Percentiles rank a stretch among this genome's conserved stretches.
Conservation (phyloP, 2,888 invertebrate genomes). For the Hydraecia micacea region DNA sequence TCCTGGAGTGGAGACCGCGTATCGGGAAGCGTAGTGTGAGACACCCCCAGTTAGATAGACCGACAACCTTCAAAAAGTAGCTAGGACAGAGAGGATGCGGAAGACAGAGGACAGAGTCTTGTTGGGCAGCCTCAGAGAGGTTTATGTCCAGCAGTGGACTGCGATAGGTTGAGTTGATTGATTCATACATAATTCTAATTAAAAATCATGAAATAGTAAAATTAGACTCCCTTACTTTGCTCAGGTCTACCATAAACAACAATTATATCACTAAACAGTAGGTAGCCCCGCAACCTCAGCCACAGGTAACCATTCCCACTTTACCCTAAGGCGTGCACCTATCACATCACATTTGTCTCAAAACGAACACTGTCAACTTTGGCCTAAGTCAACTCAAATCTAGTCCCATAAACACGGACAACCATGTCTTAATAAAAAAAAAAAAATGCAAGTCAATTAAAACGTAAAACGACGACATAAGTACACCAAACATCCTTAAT, state of each 20-base stretch:
- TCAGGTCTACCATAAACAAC: neutral
- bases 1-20: neutral
- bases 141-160: neutral
- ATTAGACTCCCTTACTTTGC: neutral
- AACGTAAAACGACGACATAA: constrained; percentile 18
- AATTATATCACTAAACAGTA: neutral
- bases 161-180: neutral
- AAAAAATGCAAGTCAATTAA: constrained; percentile 31
- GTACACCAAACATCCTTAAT: constrained; percentile 47
- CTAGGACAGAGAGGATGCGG: neutral
- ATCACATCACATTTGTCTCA: constrained; percentile 10
- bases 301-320: neutral
- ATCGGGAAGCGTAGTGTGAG: neutral
- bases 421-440: neutral
- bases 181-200: neutral
- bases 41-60: neutral
- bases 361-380: constrained; percentile 1
- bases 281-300: neutral
- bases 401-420: neutral
- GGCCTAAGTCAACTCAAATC: constrained; percentile 11
- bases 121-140: neutral
- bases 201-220: neutral
- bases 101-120: neutral
- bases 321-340: neutral
- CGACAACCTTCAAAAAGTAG: neutral